Percentiles rank a stretch among this genome's conserved stretches.
Evolutionary conservation across 53 echinoderm and acorn worm species (phyloP).

Genomic region (Actinopyga echinites): DNA sequence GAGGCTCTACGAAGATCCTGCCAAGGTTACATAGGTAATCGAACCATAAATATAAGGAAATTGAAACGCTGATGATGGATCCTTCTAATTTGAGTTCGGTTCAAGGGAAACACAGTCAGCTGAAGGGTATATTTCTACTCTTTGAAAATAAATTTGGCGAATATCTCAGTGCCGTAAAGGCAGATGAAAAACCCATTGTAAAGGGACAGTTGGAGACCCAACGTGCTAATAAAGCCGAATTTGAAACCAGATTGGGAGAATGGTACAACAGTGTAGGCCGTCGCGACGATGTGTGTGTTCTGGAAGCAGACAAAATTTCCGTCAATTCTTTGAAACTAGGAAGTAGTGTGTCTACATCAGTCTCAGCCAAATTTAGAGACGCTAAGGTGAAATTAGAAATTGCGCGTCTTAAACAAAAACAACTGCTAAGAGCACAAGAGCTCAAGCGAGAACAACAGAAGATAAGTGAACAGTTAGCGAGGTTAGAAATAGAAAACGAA

Average conservation of each 20-base stretch:
- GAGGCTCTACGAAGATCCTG: not conserved
- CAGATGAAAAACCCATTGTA: not conserved
- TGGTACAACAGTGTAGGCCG: not conserved
- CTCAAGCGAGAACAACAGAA: not conserved
- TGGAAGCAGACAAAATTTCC: not conserved
- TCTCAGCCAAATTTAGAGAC: not conserved
- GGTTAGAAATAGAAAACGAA: slow-evolving; percentile 3
- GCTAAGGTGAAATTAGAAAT: slow-evolving; percentile 11
- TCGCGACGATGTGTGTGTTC: not conserved
- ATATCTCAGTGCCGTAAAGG: not conserved
- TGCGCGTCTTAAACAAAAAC: not conserved
- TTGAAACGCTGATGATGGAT: slow-evolving; percentile 1
- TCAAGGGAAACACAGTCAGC: not conserved
- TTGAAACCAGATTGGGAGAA: not conserved
- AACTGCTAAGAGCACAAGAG: not conserved
- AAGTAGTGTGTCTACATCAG: not conserved
- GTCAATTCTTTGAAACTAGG: not conserved
- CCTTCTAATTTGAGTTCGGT: not conserved
- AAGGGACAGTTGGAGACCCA: not conserved
- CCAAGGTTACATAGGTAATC: slow-evolving; percentile 6
- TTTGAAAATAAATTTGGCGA: too few species aligned
- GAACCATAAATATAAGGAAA: not conserved
- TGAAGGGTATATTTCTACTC: not conserved
- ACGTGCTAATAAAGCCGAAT: not conserved
- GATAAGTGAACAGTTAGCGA: not conserved